A percentile compares a stretch with the other conserved stretches of the same genome.
Evolutionary conservation across 2,888 invertebrate species (phyloP).

Genomic region (Metopia argyrocephala): DNA sequence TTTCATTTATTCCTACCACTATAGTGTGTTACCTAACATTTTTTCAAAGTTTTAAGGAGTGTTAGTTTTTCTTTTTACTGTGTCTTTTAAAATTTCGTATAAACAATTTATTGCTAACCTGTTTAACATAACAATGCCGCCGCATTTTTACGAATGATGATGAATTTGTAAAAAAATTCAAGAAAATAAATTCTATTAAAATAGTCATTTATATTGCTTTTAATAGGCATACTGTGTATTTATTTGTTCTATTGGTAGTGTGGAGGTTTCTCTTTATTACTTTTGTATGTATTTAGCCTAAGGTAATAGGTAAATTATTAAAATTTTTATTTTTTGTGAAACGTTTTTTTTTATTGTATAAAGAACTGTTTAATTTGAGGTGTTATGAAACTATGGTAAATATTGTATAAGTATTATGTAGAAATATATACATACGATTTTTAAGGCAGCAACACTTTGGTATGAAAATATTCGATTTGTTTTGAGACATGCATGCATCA

Average conservation of each 20-base stretch:
- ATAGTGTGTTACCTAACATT: constrained; percentile 38
- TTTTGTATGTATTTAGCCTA: constrained; percentile 11
- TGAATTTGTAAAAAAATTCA: constrained; percentile 55
- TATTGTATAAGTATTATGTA: not conserved
- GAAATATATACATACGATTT: not conserved
- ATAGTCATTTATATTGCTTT: constrained; percentile 21
- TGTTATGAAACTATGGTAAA: not conserved
- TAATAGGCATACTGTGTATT: not conserved
- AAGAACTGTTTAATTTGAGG: constrained; percentile 5
- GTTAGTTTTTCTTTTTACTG: constrained; percentile 22
- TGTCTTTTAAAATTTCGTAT: not conserved
- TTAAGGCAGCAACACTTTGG: not conserved
- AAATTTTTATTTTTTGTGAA: constrained; percentile 29
- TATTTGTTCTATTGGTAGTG: constrained; percentile 20
- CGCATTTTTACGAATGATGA: constrained; percentile 39
- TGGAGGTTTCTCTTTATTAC: constrained; percentile 17
- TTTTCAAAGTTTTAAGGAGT: constrained; percentile 54
- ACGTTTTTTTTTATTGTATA: not conserved
- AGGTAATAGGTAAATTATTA: constrained; percentile 40
- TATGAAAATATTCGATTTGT: not conserved
- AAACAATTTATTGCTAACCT: constrained; percentile 15
- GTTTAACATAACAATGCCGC: constrained; percentile 28
- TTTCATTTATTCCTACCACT: constrained; percentile 2
- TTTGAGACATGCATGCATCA: not conserved
- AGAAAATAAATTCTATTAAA: constrained; percentile 40